Evolutionary conservation across 2,888 invertebrate genomes (phyloP).

Genomic region (Plemyria rubiginata): DNA sequence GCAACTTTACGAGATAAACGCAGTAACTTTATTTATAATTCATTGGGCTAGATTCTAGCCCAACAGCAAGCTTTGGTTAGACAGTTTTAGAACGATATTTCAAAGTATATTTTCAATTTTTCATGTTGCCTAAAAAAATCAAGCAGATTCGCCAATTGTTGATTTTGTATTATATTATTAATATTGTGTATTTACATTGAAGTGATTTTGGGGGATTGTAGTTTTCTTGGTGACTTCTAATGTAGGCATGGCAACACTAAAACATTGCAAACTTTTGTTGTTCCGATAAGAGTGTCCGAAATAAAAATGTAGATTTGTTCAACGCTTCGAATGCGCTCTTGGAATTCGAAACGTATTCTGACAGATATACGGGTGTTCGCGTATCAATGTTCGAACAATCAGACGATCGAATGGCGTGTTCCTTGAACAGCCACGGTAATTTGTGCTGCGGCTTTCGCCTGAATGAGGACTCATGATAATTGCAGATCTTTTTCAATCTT

Average conservation of each 20-base stretch:
- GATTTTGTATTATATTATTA: no score
- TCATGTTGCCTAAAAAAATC: no score
- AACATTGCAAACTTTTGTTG: constrained; percentile 65
- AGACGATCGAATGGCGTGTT: constrained; percentile 46
- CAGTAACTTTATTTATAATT: background rate
- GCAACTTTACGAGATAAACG: background rate
- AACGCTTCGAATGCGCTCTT: constrained; percentile 61
- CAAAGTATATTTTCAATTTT: no score
- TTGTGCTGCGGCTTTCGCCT: constrained; percentile 44
- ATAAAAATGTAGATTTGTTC: constrained; percentile 77
- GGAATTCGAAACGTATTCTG: constrained; percentile 60
- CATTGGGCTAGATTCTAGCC: no score
- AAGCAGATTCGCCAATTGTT: no score
- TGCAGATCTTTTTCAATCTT: constrained; percentile 12
- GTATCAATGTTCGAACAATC: constrained; percentile 44
- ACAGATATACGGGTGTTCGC: constrained; percentile 59
- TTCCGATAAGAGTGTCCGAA: constrained; percentile 65
- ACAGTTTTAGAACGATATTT: no score
- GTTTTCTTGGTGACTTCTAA: background rate
- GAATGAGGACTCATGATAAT: constrained; percentile 20
- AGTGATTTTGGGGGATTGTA: background rate
- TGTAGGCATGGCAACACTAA: constrained; percentile 19
- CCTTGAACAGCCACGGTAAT: constrained; percentile 51
- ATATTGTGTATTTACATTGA: no score
- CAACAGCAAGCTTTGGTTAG: no score